These are phyloP conservation scores for Tachina lurida DNA, from an alignment of 2,888 invertebrate species.

Conservation along the genomic window DNA sequence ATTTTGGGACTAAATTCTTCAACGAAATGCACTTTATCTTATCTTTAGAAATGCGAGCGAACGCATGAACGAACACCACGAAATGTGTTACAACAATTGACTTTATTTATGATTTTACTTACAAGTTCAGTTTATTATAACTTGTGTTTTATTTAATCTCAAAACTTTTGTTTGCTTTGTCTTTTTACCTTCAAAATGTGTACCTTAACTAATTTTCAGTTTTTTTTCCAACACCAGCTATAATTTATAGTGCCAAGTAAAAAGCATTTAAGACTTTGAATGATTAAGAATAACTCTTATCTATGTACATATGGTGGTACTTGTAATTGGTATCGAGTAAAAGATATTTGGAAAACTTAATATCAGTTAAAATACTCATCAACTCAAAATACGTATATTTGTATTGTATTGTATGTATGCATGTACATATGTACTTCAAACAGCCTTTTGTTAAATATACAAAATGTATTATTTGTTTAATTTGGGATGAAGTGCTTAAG, in stretches of 20 bases:
- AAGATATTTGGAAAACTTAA: background rate
- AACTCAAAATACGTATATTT: too few species aligned
- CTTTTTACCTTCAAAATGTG: constrained; percentile 37
- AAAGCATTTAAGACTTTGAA: constrained; percentile 41
- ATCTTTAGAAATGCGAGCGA: constrained; percentile 33
- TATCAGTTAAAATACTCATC: too few species aligned
- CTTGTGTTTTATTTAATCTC: constrained; percentile 54
- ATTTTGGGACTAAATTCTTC: constrained; percentile 35
- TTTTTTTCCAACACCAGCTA: constrained; percentile 16
- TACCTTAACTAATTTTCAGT: constrained; percentile 6
- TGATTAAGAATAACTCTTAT: constrained; percentile 6
- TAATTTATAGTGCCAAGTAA: constrained; percentile 27
- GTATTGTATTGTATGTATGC: too few species aligned
- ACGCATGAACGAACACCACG: background rate
- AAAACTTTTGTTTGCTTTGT: constrained; percentile 40
- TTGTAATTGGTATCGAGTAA: background rate
- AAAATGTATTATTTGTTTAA: background rate
- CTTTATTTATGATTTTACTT: constrained; percentile 26
- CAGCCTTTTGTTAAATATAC: background rate
- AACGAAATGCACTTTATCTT: constrained; percentile 65
- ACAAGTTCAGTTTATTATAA: constrained; percentile 59
- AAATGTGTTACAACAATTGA: constrained; percentile 46
- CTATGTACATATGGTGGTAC: background rate
- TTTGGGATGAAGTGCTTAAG: background rate
- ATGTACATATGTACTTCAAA: too few species aligned